These are phyloP conservation scores for Diarsia brunnea DNA, from an alignment of 2,888 invertebrate species.

Conservation along the genomic window DNA sequence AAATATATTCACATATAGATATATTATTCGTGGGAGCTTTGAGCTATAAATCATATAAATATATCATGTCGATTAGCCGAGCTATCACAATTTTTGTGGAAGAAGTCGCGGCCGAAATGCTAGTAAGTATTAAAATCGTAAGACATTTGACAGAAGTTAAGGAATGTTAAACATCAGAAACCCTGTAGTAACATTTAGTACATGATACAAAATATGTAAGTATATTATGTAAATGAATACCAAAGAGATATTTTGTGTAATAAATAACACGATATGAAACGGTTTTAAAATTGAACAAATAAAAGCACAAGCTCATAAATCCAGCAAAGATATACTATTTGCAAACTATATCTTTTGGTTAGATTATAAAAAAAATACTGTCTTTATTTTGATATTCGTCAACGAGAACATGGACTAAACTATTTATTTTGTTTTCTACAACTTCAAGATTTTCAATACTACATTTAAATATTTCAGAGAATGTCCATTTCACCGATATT, in stretches of 20 bases:
- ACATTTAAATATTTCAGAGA: not conserved
- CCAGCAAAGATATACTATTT: not conserved
- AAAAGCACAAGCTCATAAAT: slow-evolving; percentile 22
- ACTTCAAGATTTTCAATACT: not conserved
- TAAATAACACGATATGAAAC: slow-evolving; percentile 16
- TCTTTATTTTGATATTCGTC: not conserved
- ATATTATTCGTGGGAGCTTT: too few species aligned
- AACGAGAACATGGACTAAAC: not conserved
- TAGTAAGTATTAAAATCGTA: not conserved
- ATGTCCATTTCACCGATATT: not conserved
- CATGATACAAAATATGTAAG: too few species aligned
- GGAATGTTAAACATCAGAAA: not conserved
- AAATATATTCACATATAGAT: too few species aligned
- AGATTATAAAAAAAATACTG: not conserved
- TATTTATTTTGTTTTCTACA: not conserved
- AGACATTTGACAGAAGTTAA: not conserved
- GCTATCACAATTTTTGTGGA: too few species aligned
- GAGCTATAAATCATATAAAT: too few species aligned
- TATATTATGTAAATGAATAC: slow-evolving; percentile 1
- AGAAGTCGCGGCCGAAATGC: too few species aligned
- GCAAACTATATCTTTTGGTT: not conserved
- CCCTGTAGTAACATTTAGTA: slow-evolving; percentile 27
- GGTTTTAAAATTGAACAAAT: slow-evolving; percentile 19
- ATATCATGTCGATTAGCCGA: too few species aligned
- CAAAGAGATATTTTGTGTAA: not conserved